phyloP scores from a whole-genome alignment of 2,113 vertebrate species.

The Gobius niger region DNA sequence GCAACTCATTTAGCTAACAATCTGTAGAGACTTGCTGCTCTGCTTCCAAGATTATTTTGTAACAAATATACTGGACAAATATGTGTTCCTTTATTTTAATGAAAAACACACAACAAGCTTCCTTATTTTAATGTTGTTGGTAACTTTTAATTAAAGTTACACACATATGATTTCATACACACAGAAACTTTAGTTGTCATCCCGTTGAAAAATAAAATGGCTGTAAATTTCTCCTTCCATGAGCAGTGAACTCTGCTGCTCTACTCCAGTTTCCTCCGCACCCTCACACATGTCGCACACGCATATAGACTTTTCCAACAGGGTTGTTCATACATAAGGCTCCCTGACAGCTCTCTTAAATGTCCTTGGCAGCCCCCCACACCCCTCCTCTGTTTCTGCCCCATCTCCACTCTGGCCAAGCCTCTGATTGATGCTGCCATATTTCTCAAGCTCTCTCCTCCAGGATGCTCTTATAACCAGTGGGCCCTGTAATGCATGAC shows the following conservation, averaged over 20 bases:
- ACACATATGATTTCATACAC: not conserved
- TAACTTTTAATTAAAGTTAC: not conserved
- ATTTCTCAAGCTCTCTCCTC: slow-evolving; percentile 67
- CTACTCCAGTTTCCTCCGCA: slow-evolving; percentile 25
- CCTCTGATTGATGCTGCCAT: slow-evolving; percentile 73
- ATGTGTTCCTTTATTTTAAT: too few species aligned
- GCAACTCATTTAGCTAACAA: slow-evolving; percentile 1
- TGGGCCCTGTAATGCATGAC: slow-evolving; percentile 63
- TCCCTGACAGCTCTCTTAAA: slow-evolving; percentile 78
- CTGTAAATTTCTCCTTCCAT: not conserved
- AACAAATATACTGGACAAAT: not conserved
- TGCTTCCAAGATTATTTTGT: too few species aligned
- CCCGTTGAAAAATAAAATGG: too few species aligned
- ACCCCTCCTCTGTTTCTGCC: slow-evolving; percentile 47
- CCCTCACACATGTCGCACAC: slow-evolving; percentile 14
- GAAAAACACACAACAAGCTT: too few species aligned
- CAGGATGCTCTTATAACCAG: slow-evolving; percentile 64
- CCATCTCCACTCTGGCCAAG: slow-evolving; percentile 57
- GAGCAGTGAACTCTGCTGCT: slow-evolving; percentile 29
- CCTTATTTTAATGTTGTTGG: not conserved
- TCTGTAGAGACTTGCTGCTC: not conserved
- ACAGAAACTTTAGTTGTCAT: too few species aligned
- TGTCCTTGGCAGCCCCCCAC: slow-evolving; percentile 77
- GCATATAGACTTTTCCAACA: slow-evolving; percentile 64
- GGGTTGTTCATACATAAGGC: slow-evolving; percentile 74